phyloP scores from a whole-genome alignment of 2,888 invertebrate species.

The Hypsopygia costalis region DNA sequence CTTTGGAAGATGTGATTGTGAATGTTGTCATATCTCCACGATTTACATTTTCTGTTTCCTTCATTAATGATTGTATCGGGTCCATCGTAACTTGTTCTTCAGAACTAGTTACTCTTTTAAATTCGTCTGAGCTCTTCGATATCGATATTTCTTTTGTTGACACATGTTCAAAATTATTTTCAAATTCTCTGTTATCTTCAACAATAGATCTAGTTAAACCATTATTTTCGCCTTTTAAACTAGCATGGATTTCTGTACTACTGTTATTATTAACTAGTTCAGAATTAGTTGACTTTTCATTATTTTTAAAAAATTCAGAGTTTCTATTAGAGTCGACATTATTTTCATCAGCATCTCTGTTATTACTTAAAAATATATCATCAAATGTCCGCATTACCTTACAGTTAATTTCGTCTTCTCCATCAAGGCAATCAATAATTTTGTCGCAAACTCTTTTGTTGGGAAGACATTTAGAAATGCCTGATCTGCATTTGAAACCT shows the following conservation, averaged over 20 bases:
- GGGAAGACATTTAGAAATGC: constrained; percentile 85
- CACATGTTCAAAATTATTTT: constrained; percentile 30
- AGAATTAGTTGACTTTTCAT: neutral
- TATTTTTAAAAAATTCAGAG: no score
- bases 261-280: no score
- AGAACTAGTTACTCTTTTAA: constrained; percentile 14
- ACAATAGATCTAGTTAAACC: neutral
- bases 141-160: constrained; percentile 40
- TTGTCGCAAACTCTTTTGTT: constrained; percentile 84
- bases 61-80: constrained; percentile 20
- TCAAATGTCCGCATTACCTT: constrained; percentile 30
- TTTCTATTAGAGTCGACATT: neutral
- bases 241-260: no score
- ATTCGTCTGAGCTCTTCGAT: constrained; percentile 28
- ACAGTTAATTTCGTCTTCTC: constrained; percentile 90
- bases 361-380: constrained; percentile 14
- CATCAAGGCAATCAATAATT: constrained; percentile 87
- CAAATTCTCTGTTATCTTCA: constrained; percentile 1
- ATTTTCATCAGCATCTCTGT: constrained; percentile 1
- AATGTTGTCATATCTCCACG: constrained; percentile 30
- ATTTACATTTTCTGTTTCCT: constrained; percentile 15
- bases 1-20: constrained; percentile 22
- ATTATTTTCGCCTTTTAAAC: constrained; percentile 9
- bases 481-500: constrained; percentile 85
- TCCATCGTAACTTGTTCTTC: constrained; percentile 34